Conservation (phyloP, 2,113 vertebrate genomes). For the Brienomyrus longianalis region DNA sequence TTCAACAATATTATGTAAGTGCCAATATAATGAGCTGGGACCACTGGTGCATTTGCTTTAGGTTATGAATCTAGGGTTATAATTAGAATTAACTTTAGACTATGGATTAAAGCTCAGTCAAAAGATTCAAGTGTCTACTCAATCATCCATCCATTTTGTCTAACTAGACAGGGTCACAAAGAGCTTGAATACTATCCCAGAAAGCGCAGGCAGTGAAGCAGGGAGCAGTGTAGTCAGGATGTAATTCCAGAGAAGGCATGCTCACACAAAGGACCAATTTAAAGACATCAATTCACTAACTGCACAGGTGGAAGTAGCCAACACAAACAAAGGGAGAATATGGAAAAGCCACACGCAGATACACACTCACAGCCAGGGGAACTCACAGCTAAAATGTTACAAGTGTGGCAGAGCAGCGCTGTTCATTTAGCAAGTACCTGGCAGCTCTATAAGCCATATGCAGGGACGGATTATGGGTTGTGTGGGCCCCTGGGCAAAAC, state of each 20-base stretch:
- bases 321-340: not conserved
- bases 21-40: not conserved
- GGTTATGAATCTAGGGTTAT: slow-evolving; percentile 7
- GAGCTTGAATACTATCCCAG: not conserved
- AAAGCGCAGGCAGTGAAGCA: not conserved
- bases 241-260: not conserved
- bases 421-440: not conserved
- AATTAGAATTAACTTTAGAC: slow-evolving; percentile 17
- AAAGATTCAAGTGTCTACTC: slow-evolving; percentile 12
- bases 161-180: not conserved
- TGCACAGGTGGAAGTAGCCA: not conserved
- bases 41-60: not conserved
- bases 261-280: not conserved
- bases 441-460: too few species aligned
- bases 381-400: not conserved
- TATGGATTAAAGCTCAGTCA: slow-evolving; percentile 14
- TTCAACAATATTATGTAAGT: not conserved
- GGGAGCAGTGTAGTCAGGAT: not conserved
- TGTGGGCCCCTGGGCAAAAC: too few species aligned
- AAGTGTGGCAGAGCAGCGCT: not conserved
- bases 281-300: not conserved
- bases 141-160: slow-evolving; percentile 5
- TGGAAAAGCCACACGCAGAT: not conserved
- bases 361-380: not conserved
- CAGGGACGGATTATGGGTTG: too few species aligned